phyloP scores from a whole-genome alignment of 2,113 vertebrate genomes.

The Etheostoma cragini region DNA sequence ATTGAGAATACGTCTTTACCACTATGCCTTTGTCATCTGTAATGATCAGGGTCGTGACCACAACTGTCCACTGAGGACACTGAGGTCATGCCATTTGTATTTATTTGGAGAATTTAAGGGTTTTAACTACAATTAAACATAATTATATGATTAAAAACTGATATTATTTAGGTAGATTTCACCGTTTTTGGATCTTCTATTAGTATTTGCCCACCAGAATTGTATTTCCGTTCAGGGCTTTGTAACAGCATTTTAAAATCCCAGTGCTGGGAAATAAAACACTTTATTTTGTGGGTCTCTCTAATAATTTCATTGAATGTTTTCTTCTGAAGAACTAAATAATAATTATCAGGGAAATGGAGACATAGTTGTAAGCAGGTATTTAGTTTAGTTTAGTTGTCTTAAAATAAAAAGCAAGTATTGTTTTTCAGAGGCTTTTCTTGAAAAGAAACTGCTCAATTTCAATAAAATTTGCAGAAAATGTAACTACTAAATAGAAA shows the following conservation, averaged over 20 bases:
- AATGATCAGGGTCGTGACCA: neutral
- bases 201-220: neutral
- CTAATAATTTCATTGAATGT: neutral
- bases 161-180: neutral
- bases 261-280: neutral
- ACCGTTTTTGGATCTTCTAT: neutral
- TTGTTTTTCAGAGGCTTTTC: neutral
- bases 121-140: neutral
- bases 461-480: neutral
- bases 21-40: neutral
- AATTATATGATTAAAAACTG: neutral
- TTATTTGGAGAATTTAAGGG: neutral
- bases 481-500: neutral
- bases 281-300: neutral
- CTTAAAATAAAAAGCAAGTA: neutral
- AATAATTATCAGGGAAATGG: neutral
- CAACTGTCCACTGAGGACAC: neutral
- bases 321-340: neutral
- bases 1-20: neutral
- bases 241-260: neutral
- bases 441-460: neutral
- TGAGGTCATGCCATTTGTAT: neutral
- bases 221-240: neutral
- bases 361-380: neutral
- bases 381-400: neutral